phyloP scores from a whole-genome alignment of 1,140 invertebrate genomes.

The Eriocheir sinensis region DNA sequence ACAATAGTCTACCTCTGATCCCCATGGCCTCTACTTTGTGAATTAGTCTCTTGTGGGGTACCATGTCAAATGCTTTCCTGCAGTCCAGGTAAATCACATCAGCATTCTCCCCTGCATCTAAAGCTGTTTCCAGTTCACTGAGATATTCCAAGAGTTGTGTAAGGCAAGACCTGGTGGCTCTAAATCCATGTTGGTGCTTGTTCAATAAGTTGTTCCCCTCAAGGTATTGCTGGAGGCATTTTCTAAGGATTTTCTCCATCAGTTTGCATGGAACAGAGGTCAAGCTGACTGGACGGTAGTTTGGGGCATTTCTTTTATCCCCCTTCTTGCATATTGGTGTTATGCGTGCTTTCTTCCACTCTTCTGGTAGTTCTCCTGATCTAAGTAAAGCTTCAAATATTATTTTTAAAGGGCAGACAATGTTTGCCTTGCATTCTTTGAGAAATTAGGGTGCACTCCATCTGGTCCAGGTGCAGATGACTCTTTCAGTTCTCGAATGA shows the following conservation, averaged over 20 bases:
- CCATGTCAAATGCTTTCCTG: too few species aligned
- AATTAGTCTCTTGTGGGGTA: too few species aligned
- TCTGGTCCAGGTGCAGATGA: neutral
- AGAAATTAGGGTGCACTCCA: neutral
- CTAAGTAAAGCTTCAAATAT: neutral
- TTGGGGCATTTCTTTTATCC: neutral
- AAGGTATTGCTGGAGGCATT: neutral
- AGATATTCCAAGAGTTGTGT: neutral
- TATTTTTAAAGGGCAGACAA: neutral
- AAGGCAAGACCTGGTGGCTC: neutral
- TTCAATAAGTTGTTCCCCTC: neutral
- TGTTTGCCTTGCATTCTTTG: neutral
- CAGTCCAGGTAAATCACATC: neutral
- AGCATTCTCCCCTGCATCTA: neutral
- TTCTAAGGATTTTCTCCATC: neutral
- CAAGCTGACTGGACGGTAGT: conserved; percentile 40
- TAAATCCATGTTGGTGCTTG: conserved; percentile 11
- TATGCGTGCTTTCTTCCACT: neutral
- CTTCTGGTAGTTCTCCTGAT: conserved; percentile 40
- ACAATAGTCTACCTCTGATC: neutral
- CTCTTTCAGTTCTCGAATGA: neutral
- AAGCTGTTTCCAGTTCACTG: neutral
- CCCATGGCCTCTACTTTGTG: neutral
- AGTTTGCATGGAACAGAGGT: conserved; percentile 49
- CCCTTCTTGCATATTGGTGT: conserved; percentile 52